Evolutionary conservation across 37 sponge, comb jelly and placozoan genomes (phyloP), one percentile per base, ranked within the genome.

Genomic region (Mnemiopsis leidyi): DNA sequence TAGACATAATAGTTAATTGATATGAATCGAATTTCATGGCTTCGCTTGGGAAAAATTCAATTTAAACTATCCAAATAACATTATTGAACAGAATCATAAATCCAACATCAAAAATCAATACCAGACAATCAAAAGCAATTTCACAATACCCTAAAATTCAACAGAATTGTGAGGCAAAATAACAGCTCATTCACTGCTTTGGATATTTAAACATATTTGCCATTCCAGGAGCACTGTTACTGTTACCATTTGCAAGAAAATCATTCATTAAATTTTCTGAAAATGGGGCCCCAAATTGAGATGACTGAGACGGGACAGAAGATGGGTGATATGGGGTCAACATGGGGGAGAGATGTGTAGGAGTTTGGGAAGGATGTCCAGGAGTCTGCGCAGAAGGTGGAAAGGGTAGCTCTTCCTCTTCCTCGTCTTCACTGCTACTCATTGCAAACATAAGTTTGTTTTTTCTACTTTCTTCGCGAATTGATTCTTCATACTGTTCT

Each of bases 391-490:
- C 9, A 13, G 61, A 48, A 18, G 61, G 13, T 5, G 61, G 61
- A 48, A 13, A 26, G 18, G 79, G 32, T 0, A 77, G 33, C 18
- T 77, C 79, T 13, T 77, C 79, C 3, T 77, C 79, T 32, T 77
- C 79, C 36, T 85, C 90, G 39, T 40, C 61, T 39, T 85, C 90
- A 85, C 90, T 85, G 29, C 90, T 85, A 20, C 36, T 85, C 90
- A 85, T 85, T 20, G 90, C 90, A 33, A 85, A 85, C 90, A 85
- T 85, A 23, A 85, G 90, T 33, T 40, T 38, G 48, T 85, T 85
- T 37, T 40, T 85, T 33, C 90, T 28, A 1, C 90, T 35, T 37
- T 85, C 90, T 61, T 85, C 90, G n/a, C 90, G 90, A 23, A 85
- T 85, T 23, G 38, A 23, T 40, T 85, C 90, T 23, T 85, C 90